phyloP scores from a whole-genome alignment of 2,888 invertebrate species.

The Drosophila meridiana region DNA sequence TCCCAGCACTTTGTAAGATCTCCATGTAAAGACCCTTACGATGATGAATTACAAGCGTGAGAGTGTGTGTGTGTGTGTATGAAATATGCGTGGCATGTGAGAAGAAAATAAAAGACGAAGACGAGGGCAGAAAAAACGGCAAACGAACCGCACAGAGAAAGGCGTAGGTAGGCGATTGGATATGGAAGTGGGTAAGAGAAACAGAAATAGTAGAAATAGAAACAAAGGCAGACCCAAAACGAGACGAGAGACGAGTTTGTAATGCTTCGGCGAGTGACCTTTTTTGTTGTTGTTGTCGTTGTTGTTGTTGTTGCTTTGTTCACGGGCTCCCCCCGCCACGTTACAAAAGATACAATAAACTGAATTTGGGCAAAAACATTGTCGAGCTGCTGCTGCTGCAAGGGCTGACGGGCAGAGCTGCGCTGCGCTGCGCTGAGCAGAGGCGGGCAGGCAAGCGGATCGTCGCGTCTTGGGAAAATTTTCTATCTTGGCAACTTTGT shows the following conservation, averaged over 20 bases:
- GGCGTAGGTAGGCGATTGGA: constrained; percentile 52
- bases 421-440: background rate
- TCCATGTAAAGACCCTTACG: constrained; percentile 34
- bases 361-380: constrained; percentile 65
- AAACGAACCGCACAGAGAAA: constrained; percentile 32
- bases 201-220: constrained; percentile 11
- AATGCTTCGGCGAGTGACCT: constrained; percentile 69
- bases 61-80: constrained; percentile 16
- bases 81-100: constrained; percentile 77
- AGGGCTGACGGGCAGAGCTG: constrained; percentile 23
- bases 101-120: constrained; percentile 35
- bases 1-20: constrained; percentile 32
- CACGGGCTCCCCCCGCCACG: constrained; percentile 24
- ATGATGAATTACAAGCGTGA: constrained; percentile 73
- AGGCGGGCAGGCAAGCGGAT: constrained; percentile 48
- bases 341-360: constrained; percentile 42
- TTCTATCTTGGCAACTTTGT: constrained; percentile 31
- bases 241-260: constrained; percentile 54
- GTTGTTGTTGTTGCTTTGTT: constrained; percentile 9
- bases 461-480: constrained; percentile 60
- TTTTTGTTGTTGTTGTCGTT: constrained; percentile 34
- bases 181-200: constrained; percentile 4
- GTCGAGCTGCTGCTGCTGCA: constrained; percentile 52
- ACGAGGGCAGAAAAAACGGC: constrained; percentile 49
- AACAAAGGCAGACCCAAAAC: constrained; percentile 29